These are phyloP conservation scores for Apis mellifera DNA, from an alignment of 1,140 invertebrate species.

Conservation along the genomic window DNA sequence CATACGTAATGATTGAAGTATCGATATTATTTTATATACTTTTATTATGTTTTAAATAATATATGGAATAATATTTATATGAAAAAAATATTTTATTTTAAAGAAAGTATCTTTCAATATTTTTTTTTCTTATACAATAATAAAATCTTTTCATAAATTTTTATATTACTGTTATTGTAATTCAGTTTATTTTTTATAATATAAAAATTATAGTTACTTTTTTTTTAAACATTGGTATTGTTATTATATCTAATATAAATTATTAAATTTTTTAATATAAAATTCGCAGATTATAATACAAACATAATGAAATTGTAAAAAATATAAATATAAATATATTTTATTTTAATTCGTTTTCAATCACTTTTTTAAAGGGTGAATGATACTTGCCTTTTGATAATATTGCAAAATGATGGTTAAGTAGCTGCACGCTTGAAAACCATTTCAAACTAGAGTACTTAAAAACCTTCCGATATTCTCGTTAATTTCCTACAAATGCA, in stretches of 20 bases:
- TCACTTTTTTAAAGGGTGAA: background rate
- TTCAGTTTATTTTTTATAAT: background rate
- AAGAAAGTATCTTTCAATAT: background rate
- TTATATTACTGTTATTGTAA: background rate
- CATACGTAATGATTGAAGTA: background rate
- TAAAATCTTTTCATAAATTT: no score
- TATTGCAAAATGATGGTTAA: constrained; percentile 31
- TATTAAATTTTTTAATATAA: background rate
- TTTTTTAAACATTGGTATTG: background rate
- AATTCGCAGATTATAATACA: background rate
- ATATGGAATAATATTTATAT: background rate
- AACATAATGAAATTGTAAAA: no score
- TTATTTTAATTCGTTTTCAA: background rate
- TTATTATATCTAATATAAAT: background rate
- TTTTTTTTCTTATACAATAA: background rate
- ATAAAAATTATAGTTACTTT: background rate
- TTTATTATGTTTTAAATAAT: background rate
- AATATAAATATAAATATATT: background rate
- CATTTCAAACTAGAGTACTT: constrained; percentile 22
- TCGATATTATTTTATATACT: background rate
- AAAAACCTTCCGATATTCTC: constrained; percentile 41
- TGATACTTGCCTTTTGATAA: constrained; percentile 25
- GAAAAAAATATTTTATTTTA: background rate
- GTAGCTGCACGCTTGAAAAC: constrained; percentile 19
- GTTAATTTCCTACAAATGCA: constrained; percentile 34